Evolutionary conservation across 2,113 vertebrate species (phyloP).

Genomic region (Epinephelus moara): DNA sequence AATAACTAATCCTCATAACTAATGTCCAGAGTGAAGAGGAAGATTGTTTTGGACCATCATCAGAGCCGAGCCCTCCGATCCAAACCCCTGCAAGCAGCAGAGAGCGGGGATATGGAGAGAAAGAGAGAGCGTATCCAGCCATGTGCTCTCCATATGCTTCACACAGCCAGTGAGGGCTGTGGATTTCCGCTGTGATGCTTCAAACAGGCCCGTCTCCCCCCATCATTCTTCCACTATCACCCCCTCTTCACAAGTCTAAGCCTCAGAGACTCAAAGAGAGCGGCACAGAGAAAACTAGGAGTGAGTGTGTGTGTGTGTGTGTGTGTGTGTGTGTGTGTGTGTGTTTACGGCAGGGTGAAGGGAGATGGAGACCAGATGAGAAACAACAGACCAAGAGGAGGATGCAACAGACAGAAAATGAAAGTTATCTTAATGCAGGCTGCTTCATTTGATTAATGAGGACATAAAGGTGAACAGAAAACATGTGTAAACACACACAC

Average conservation of each 20-base stretch:
- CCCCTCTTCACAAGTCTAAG: conserved; percentile 44
- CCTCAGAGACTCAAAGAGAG: conserved; percentile 37
- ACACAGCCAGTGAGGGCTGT: conserved; percentile 32
- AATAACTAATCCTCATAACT: conserved; percentile 73
- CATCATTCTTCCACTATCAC: conserved; percentile 60
- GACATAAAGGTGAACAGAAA: not conserved
- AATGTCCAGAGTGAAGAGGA: conserved; percentile 60
- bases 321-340: conserved; percentile 25
- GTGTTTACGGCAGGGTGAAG: conserved; percentile 16
- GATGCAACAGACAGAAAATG: conserved; percentile 6
- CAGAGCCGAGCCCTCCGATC: conserved; percentile 54
- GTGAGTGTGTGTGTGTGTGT: not conserved
- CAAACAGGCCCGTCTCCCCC: conserved; percentile 53
- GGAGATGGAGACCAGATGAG: conserved; percentile 25
- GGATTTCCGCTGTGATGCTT: conserved; percentile 69
- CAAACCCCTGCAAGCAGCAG: conserved; percentile 21
- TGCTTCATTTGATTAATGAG: not conserved
- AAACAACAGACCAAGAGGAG: not conserved
- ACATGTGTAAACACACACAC: too few species aligned
- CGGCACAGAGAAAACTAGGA: not conserved
- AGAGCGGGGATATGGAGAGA: conserved; percentile 1
- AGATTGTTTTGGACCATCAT: conserved; percentile 73
- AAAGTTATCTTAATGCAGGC: not conserved
- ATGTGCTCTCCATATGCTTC: conserved; percentile 74
- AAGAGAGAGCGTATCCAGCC: conserved; percentile 32